These are phyloP conservation scores for Lymantria dispar DNA, from an alignment of 2,888 invertebrate species.

Conservation along the genomic window DNA sequence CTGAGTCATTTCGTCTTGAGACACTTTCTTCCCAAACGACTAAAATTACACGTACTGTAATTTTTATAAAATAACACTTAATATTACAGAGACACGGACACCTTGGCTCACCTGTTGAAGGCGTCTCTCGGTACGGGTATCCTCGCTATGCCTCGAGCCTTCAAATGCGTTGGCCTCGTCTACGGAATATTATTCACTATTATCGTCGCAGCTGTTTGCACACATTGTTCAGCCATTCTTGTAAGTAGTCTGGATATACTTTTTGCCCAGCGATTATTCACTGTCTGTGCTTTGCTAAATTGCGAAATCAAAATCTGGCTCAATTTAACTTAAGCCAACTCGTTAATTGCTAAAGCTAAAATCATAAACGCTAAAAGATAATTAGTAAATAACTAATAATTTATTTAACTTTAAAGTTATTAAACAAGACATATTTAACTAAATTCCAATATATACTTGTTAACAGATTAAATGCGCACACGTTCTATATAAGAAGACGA, in stretches of 20 bases:
- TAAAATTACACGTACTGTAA: too few relatives aligned
- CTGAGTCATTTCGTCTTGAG: too few relatives aligned
- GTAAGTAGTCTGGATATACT: conserved; percentile 48
- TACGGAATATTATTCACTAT: conserved; percentile 93
- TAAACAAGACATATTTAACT: not conserved
- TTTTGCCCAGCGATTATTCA: conserved; percentile 4
- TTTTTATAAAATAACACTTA: not conserved
- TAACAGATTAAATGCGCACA: conserved; percentile 91
- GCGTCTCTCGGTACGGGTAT: conserved; percentile 98
- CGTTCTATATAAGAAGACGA: conserved; percentile 87
- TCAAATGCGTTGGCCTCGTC: conserved; percentile 92
- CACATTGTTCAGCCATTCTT: conserved; percentile 96
- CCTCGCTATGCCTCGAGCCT: conserved; percentile 96
- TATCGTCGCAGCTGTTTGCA: conserved; percentile 93
- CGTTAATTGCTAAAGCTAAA: too few relatives aligned
- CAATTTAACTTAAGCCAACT: not conserved
- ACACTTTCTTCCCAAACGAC: too few relatives aligned
- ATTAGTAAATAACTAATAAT: too few relatives aligned
- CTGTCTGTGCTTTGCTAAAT: conserved; percentile 1
- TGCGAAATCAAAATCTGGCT: not conserved
- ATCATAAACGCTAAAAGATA: too few relatives aligned
- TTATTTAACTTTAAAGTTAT: not conserved
- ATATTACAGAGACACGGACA: conserved; percentile 89
- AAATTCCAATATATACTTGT: conserved; percentile 3
- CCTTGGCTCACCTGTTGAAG: conserved; percentile 96